These are phyloP conservation scores for Perca schrenkii DNA, from an alignment of 2,113 vertebrate species.

Conservation along the genomic window DNA sequence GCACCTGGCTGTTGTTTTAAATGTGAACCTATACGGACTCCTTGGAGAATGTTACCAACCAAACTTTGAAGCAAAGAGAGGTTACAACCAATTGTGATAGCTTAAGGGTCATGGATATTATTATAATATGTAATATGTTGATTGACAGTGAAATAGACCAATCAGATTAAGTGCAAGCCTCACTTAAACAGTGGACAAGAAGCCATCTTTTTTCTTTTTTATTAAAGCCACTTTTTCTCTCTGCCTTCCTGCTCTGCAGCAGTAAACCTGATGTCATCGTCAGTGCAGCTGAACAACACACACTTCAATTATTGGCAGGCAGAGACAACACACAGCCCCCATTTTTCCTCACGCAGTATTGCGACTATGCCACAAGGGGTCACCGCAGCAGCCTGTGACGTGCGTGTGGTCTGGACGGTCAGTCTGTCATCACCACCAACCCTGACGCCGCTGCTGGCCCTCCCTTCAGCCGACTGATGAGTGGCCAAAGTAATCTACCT, in stretches of 20 bases:
- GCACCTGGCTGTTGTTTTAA: background rate
- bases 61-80: background rate
- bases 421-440: conserved; percentile 63
- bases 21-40: background rate
- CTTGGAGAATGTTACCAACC: background rate
- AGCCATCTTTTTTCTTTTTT: too few species aligned
- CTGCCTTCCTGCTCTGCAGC: background rate
- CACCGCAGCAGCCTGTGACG: conserved; percentile 58
- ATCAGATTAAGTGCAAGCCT: background rate
- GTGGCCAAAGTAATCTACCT: conserved; percentile 77
- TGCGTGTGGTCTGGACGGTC: conserved; percentile 67
- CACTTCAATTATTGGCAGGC: background rate
- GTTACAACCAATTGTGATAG: background rate
- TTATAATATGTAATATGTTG: background rate
- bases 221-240: background rate
- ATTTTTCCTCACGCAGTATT: conserved; percentile 26
- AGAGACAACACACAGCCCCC: background rate
- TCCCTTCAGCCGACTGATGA: conserved; percentile 62
- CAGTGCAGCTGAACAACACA: conserved; percentile 5
- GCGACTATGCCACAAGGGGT: conserved; percentile 68
- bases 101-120: background rate
- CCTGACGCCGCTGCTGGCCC: conserved; percentile 34
- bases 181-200: background rate
- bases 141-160: background rate
- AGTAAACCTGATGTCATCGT: background rate